Evolutionary conservation across 1,140 invertebrate genomes (phyloP), one percentile per base, ranked within the genome.

Genomic region (Drosophila bipectinata): DNA sequence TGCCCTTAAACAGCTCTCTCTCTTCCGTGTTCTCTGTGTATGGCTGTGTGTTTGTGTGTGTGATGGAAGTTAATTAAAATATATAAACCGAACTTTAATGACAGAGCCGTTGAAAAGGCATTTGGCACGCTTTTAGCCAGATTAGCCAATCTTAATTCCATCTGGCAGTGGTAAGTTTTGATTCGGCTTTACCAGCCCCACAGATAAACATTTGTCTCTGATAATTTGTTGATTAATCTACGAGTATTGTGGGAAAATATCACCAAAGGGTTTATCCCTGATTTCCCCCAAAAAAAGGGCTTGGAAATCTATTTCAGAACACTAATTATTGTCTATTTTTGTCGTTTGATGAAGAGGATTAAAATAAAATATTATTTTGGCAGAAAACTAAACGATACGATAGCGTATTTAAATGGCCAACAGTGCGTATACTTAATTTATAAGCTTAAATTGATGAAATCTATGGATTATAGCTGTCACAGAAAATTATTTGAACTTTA

Each of bases 121-220:
- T 53, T 74, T 72, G 55, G 66, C 68, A 72, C 68, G 67, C 66
- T 72, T 53, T 59, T 55, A 54, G 24, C 14, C 52, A 51, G 68
- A 62, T 67, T 76, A 60, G 10, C 30, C 54, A 75, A 75, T 75
- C 72, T 75, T 75, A 75, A 67, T 75, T 67, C 54, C 72, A 75
- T 75, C 55, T 59, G 53, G 8, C 49, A 75, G 72, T 75, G 75
- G 72, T 67, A 49, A 54, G 72, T 67, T 75, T 67, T 75, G 72
- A 67, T 75, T 75, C 63, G 59, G 26, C 14, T 64, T 52, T 26
- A 30, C n/a, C 5, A 14, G 9, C 15, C 15, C 44, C 41, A 14
- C 41, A 44, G n/a, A 37, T 37, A 12, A 15, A 41, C 41, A 63
- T 39, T 51, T 52, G 21, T 32, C 62, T 51, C 30, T 26, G 59